Base-by-base conservation (phyloP, 2,113 vertebrate species). In the Rhodinocichla rosea region DNA sequence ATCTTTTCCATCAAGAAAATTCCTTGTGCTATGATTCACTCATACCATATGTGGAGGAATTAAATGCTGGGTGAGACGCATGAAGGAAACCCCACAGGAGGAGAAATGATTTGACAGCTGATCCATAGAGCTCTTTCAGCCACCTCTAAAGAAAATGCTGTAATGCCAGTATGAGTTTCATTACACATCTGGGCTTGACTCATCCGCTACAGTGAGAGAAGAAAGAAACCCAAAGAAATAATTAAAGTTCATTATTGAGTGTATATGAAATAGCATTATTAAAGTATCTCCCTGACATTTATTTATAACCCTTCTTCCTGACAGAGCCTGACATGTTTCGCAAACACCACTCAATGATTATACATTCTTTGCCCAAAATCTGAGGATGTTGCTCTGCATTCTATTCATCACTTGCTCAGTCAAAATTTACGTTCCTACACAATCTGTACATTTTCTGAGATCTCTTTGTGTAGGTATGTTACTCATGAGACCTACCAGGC, bases 101-200 rank as follows among this genome's bases (percentile, higher is more conserved):
- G 67, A 94, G 79, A 55, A 88, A 83, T 64, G 3, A 85, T 74
- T 92, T 95, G 82, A 87, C 93, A 92, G 84, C 79, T 80, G 90
- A 92, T 97, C 82, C 7, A 3, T 42, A 71, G 77, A 90, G 69
- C 60, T 93, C 64, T 92, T 96, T 83, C 85, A 94, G 53, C 55
- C 76, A 90, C 71, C 64, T 90, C 86, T 92, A 63, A 90, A 82
- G 83, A 91, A 93, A 96, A 71, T 57, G 80, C 94, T 86, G 64
- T 78, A 86, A 81, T 96, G 68, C 62, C 78, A 81, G 64, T 70
- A 83, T 94, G 71, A 15, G 76, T 90, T 88, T 92, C 87, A 9
- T 94, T 93, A 56, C 76, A 78, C 83, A 95, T 96, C 93, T 95
- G 93, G 96, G 90, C 76, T 95, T 97, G 95, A 95, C 85, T 97